Conservation (phyloP, 2,888 invertebrate species). For the Andricus quercusramuli region DNA sequence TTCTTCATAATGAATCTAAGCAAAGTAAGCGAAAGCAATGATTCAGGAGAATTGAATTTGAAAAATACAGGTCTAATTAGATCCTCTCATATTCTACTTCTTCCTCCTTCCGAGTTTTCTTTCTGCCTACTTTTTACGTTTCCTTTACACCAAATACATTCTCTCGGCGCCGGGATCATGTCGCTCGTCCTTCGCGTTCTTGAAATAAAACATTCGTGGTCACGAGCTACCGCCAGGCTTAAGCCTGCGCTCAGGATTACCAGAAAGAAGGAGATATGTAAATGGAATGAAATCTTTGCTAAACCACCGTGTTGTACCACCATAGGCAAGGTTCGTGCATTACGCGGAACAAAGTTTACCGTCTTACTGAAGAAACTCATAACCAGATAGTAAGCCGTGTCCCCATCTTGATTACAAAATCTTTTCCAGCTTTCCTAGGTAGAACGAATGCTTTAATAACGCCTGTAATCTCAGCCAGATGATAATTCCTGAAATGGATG, state of each 20-base stretch:
- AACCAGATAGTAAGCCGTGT: slow-evolving; percentile 40
- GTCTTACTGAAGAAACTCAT: slow-evolving; percentile 45
- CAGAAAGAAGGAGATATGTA: slow-evolving; percentile 60
- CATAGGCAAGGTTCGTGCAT: slow-evolving; percentile 36
- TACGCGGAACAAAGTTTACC: not conserved
- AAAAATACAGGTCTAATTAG: not conserved
- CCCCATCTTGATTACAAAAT: slow-evolving; percentile 44
- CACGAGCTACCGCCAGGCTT: not conserved
- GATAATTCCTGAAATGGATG: not conserved
- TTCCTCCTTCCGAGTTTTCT: not conserved
- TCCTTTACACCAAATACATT: not conserved
- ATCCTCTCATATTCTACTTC: not conserved
- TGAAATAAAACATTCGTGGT: not conserved
- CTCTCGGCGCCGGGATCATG: not conserved
- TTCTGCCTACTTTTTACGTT: not conserved
- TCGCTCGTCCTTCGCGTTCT: not conserved
- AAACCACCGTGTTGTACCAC: slow-evolving; percentile 51
- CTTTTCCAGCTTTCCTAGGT: slow-evolving; percentile 42
- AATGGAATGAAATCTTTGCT: slow-evolving; percentile 69
- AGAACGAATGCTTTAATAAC: slow-evolving; percentile 13
- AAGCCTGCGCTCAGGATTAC: slow-evolving; percentile 38
- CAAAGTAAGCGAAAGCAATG: not conserved
- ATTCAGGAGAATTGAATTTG: not conserved
- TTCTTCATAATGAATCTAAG: not conserved
- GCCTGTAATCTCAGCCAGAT: not conserved